Base-by-base conservation (phyloP, 1,140 invertebrate genomes). In the Zaprionus ghesquierei region DNA sequence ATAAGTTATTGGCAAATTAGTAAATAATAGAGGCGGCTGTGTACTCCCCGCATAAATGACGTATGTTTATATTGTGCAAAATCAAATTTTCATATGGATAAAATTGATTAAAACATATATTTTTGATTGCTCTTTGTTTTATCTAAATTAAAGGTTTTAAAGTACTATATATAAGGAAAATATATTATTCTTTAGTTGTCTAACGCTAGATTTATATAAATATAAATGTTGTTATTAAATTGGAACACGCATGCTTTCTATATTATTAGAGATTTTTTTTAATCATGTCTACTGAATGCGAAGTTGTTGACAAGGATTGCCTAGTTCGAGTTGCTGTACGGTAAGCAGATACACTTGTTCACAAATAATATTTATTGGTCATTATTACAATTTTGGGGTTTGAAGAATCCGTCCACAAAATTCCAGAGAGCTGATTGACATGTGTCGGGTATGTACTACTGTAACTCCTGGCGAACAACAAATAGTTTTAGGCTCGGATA, bases 371-470 rank as follows among this genome's bases (percentile, higher is more conserved):
- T 25, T 3, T 29, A 29, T 33, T 27, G 13, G 35, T 58, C 29
- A 38, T 22, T 2, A 18, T 38, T 15, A 25, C 18, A 18, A n/a
- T 23, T 23, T 20, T 4, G 3, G 12, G 46, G 56, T 31, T 66
- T 44, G 13, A 25, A 99, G 98, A 93, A 98, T 99, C 89, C 96
- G 98, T 63, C 98, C 98, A 18, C 98, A 98, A 93, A 96, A 97
- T 64, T 95, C 97, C 0, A 94, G 96, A 18, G 98, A 99, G 92
- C 94, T 97, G 74, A 97, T 99, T 41, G 98, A 99, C 87, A 97
- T 98, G 95, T 99, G 98, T 92, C 95, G 97, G 62, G 94, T 98
- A 49, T 99, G 98, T 92, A 99, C 98, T 0, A 93, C 94, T 51
- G 97, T 98, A 5, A 95, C 97, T 10, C 94, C 96, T 2, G 96